These are phyloP conservation scores for Oncorhynchus gorbuscha DNA, from an alignment of 2,113 vertebrate genomes.

Conservation along the genomic window DNA sequence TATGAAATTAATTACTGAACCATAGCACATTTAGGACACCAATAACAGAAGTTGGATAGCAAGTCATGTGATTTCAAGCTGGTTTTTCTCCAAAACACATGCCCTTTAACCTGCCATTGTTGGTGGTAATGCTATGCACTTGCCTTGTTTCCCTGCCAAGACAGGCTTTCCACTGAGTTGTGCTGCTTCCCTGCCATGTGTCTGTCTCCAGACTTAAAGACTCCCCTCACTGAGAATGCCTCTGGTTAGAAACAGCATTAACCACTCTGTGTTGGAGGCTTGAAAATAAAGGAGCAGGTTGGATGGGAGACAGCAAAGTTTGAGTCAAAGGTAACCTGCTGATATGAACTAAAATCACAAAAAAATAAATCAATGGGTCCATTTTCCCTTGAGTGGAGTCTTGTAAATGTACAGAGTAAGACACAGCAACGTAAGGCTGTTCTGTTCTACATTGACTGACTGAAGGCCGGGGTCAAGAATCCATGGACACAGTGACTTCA, in stretches of 20 bases:
- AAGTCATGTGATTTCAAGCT: neutral
- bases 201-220: slow-evolving; percentile 40
- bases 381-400: neutral
- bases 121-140: slow-evolving; percentile 3
- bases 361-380: neutral
- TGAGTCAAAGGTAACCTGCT: neutral
- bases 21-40: too few relatives aligned
- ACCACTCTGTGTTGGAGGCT: neutral
- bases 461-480: too few relatives aligned
- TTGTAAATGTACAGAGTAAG: too few relatives aligned
- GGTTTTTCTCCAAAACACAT: neutral
- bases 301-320: neutral
- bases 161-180: slow-evolving; percentile 18
- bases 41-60: too few relatives aligned
- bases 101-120: neutral
- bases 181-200: slow-evolving; percentile 11
- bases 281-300: neutral
- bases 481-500: too few relatives aligned
- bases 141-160: slow-evolving; percentile 22
- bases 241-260: slow-evolving; percentile 9
- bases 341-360: neutral
- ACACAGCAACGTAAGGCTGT: too few relatives aligned
- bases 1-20: too few relatives aligned
- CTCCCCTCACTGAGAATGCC: slow-evolving; percentile 20
- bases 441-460: too few relatives aligned